phyloP scores from a whole-genome alignment of 2,113 vertebrate genomes.

The Amblyopsis rosae region DNA sequence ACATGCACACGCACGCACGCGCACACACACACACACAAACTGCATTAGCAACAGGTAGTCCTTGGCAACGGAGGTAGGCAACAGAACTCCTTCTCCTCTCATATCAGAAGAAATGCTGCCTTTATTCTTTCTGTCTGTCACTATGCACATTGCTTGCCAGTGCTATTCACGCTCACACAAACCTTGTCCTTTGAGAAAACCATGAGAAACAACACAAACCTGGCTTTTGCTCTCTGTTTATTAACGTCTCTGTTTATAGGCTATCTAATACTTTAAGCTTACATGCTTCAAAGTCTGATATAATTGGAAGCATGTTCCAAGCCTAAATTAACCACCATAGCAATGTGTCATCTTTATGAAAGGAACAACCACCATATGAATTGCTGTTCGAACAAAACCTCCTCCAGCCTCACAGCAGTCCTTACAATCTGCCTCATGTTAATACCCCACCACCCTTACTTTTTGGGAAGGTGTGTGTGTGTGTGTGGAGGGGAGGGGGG shows the following conservation, averaged over 20 bases:
- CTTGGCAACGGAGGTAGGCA: conserved; percentile 43
- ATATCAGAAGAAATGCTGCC: background rate
- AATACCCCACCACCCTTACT: no score
- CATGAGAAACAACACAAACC: conserved; percentile 52
- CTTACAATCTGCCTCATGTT: no score
- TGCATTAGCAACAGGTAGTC: conserved; percentile 63
- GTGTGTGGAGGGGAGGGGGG: no score
- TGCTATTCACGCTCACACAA: conserved; percentile 55
- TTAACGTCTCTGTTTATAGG: conserved; percentile 21
- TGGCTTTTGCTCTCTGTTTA: conserved; percentile 31
- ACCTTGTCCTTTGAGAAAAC: conserved; percentile 56
- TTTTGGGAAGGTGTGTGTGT: no score
- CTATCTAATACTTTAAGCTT: conserved; percentile 41
- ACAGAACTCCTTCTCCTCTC: no score
- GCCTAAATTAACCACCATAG: background rate
- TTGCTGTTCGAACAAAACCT: no score
- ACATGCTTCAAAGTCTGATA: conserved; percentile 35
- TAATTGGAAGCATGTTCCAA: conserved; percentile 38
- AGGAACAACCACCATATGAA: conserved; percentile 26
- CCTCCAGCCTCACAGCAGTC: no score
- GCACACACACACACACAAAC: conserved; percentile 7
- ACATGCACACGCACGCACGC: conserved; percentile 24
- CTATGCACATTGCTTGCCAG: conserved; percentile 51
- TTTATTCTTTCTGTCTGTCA: conserved; percentile 5
- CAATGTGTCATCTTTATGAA: conserved; percentile 31